Evolutionary conservation across 2,888 invertebrate species (phyloP).

Genomic region (Pseudanteris insignis): DNA sequence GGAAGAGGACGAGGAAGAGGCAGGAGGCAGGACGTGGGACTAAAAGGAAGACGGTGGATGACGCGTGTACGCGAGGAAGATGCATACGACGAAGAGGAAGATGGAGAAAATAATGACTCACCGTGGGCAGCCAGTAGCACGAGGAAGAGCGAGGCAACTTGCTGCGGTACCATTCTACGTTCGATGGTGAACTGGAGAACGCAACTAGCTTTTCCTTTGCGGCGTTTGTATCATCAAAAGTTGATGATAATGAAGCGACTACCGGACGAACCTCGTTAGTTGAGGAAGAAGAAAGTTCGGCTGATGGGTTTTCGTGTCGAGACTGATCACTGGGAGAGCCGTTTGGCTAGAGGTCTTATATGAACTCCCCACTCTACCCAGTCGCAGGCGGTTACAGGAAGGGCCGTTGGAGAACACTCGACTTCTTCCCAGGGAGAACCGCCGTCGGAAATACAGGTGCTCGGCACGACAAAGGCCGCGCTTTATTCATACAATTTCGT

Average conservation of each 20-base stretch:
- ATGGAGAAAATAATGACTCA: constrained; percentile 52
- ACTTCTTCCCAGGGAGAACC: constrained; percentile 52
- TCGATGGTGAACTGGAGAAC: constrained; percentile 46
- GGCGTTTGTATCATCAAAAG: constrained; percentile 47
- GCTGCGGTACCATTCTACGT: constrained; percentile 55
- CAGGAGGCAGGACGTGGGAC: too few species aligned
- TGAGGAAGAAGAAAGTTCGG: constrained; percentile 59
- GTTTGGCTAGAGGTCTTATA: constrained; percentile 65
- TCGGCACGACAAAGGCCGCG: constrained; percentile 19
- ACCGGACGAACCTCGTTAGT: constrained; percentile 30
- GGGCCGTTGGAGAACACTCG: constrained; percentile 56
- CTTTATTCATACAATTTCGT: constrained; percentile 27
- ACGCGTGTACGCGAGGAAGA: constrained; percentile 4
- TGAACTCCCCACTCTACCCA: constrained; percentile 64
- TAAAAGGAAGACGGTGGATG: too few species aligned
- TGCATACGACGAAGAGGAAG: constrained; percentile 11
- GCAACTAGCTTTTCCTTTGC: constrained; percentile 43
- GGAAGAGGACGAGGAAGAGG: constrained; percentile 8
- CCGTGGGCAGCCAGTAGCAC: constrained; percentile 57
- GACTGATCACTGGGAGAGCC: constrained; percentile 66
- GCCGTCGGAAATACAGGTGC: constrained; percentile 38
- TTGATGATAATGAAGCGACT: constrained; percentile 35
- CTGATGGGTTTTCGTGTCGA: constrained; percentile 65
- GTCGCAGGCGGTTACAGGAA: constrained; percentile 56
- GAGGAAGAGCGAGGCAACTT: constrained; percentile 55